Evolutionary conservation across 2,888 invertebrate genomes (phyloP).

Genomic region (Agrotis ipsilon): DNA sequence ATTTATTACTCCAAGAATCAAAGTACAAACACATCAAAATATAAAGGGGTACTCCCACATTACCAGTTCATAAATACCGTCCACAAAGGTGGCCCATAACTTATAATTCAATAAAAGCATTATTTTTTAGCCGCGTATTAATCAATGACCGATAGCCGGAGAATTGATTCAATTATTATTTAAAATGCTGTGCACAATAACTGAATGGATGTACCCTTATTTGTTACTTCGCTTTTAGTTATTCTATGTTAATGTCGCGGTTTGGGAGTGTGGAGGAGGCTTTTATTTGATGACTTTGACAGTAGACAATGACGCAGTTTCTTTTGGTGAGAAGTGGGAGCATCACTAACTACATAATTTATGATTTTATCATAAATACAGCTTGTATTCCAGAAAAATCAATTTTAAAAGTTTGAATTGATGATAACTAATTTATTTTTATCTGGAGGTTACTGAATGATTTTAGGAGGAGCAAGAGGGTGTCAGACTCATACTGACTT

Average conservation of each 20-base stretch:
- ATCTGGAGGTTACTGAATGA: too few relatives aligned
- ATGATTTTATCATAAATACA: too few relatives aligned
- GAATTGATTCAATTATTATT: slow-evolving; percentile 90
- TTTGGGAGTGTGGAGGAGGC: slow-evolving; percentile 69
- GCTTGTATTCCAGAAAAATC: too few relatives aligned
- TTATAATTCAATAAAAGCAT: slow-evolving; percentile 74
- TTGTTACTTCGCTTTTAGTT: slow-evolving; percentile 86
- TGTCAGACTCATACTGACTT: too few relatives aligned
- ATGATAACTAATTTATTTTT: too few relatives aligned
- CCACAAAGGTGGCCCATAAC: slow-evolving; percentile 68
- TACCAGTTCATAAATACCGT: slow-evolving; percentile 68
- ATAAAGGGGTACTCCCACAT: slow-evolving; percentile 70
- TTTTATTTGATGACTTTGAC: slow-evolving; percentile 1
- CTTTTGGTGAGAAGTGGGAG: too few relatives aligned
- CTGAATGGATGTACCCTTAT: slow-evolving; percentile 88
- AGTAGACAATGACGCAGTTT: background rate
- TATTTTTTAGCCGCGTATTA: slow-evolving; percentile 78
- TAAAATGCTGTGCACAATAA: slow-evolving; percentile 86
- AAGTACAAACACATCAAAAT: slow-evolving; percentile 45
- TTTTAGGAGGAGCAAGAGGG: too few relatives aligned
- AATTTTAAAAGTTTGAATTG: too few relatives aligned
- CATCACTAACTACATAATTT: too few relatives aligned
- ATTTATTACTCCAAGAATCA: slow-evolving; percentile 19
- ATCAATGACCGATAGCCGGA: slow-evolving; percentile 77
- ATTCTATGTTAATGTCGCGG: slow-evolving; percentile 78